Percentiles rank a stretch among this genome's conserved stretches.
Evolutionary conservation across 2,888 invertebrate species (phyloP).

Genomic region (Lissocephala sabroskyi): DNA sequence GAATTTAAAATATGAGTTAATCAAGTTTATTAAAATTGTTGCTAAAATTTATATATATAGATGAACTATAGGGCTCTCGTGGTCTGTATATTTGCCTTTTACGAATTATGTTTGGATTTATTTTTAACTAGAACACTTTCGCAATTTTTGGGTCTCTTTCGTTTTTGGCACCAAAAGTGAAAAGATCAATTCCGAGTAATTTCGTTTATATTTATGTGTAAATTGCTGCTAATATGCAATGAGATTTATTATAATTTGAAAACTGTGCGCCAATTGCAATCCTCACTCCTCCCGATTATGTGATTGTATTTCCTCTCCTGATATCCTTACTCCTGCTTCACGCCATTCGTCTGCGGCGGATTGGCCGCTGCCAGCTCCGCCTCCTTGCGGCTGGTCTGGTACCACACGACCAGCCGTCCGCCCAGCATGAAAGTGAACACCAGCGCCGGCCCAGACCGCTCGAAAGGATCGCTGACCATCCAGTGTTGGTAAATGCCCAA

Average conservation of each 20-base stretch:
- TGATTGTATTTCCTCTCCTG: too few species aligned
- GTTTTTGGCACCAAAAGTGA: conserved; percentile 53
- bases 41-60: conserved; percentile 44
- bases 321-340: conserved; percentile 75
- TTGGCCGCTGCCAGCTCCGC: conserved; percentile 73
- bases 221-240: conserved; percentile 27
- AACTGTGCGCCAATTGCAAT: conserved; percentile 30
- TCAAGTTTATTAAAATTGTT: conserved; percentile 65
- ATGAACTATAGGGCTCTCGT: neutral
- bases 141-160: conserved; percentile 28
- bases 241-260: conserved; percentile 5
- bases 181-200: conserved; percentile 25
- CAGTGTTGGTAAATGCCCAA: conserved; percentile 94
- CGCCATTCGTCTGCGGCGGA: conserved; percentile 76
- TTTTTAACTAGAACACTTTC: conserved; percentile 47
- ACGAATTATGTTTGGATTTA: conserved; percentile 20
- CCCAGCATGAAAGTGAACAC: conserved; percentile 95
- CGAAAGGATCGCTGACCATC: conserved; percentile 93
- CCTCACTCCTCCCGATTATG: too few species aligned
- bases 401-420: conserved; percentile 90
- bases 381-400: conserved; percentile 76
- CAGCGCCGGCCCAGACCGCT: conserved; percentile 89
- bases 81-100: conserved; percentile 22
- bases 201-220: neutral
- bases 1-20: conserved; percentile 42